Conservation (phyloP, 2,113 vertebrate genomes). For the Rhinichthys klamathensis region DNA sequence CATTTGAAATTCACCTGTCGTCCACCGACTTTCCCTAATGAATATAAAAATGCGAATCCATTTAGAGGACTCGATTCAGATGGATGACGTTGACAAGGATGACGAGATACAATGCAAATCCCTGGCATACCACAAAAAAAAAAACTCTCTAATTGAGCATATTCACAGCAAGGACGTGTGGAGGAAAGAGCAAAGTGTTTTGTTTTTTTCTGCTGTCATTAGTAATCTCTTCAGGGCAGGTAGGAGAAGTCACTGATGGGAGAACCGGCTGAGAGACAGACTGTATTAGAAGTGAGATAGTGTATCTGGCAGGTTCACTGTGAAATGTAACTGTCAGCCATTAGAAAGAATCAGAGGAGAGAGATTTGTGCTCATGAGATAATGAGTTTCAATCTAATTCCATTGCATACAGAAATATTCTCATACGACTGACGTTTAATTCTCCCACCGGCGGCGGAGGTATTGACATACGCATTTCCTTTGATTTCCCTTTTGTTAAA, state of each 20-base stretch:
- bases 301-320: conserved; percentile 27
- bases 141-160: conserved; percentile 32
- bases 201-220: conserved; percentile 36
- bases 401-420: conserved; percentile 31
- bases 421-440: conserved; percentile 24
- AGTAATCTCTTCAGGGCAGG: conserved; percentile 52
- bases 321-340: conserved; percentile 47
- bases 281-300: conserved; percentile 38
- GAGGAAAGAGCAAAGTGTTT: conserved; percentile 22
- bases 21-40: conserved; percentile 31
- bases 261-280: conserved; percentile 32
- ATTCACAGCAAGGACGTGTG: conserved; percentile 37
- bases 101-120: conserved; percentile 38
- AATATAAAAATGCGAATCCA: conserved; percentile 12
- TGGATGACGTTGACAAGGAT: conserved; percentile 16
- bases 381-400: conserved; percentile 28
- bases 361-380: conserved; percentile 39
- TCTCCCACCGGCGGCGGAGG: background rate
- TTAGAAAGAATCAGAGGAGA: conserved; percentile 17
- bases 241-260: conserved; percentile 36
- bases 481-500: conserved; percentile 34
- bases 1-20: conserved; percentile 40
- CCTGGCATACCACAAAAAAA: conserved; percentile 4
- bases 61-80: conserved; percentile 22
- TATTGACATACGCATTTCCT: background rate